Base-by-base conservation (phyloP, 1,140 invertebrate genomes). In the Platorchestia sp. region DNA sequence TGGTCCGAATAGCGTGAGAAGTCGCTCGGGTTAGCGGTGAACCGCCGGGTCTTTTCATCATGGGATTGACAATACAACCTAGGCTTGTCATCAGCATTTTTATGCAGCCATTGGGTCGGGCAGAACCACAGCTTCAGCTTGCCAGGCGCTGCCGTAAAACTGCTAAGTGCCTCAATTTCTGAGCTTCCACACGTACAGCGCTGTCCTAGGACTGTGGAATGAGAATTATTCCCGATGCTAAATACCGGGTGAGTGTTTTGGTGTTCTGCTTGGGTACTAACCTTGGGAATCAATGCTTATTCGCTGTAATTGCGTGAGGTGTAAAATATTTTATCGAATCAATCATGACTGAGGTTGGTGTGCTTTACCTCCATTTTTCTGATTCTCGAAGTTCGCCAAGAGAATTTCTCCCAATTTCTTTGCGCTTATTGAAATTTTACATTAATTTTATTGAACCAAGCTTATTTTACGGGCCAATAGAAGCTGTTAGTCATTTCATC, bases 21-120 rank as follows among this genome's bases (percentile, higher is more conserved):
- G 87, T 42, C 86, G 41, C 87, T 75, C 36, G 27, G 59, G 59
- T 75, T 75, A 89, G 87, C 41, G 87, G 87, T 89, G 87, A 89
- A 89, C 87, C 87, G 41, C 87, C 87, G 22, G 16, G 91, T 7
- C 91, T 93, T 93, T 47, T 93, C 91, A 93, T 93, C 91, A 93
- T 42, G 43, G 91, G 45, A 93, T 93, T 93, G 91, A 93, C 91
- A 93, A 14, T 93, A 44, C 19, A 47, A 36, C 43, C 10, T 42
- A 41, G n/a, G 43, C 91, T 93, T 93, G 91, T 93, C 91, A 93
- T 93, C 45, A 93, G 45, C 40, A 45, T 1, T 93, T 93, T 93
- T 93, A 93, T 93, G 91, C 45, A 44, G 41, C 45, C 36, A n/a
- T 45, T 93, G 41, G 44, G 40, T 45, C 91, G 44, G 45, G 45